Evolutionary conservation across 2,888 invertebrate species (phyloP), one percentile per base, ranked within the genome.

Genomic region (Leucania comma): DNA sequence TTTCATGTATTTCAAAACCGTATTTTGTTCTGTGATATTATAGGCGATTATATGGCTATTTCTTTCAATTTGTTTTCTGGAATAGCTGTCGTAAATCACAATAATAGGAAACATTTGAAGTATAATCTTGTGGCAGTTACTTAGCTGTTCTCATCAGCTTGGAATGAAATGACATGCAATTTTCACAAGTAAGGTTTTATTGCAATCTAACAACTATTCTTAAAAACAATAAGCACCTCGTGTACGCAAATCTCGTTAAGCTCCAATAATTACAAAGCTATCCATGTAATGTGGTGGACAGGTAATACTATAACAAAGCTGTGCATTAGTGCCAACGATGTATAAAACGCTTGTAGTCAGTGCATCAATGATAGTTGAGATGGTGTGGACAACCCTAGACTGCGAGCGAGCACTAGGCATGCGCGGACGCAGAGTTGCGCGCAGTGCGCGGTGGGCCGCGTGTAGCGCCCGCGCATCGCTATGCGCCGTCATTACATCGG

Each of bases 401-500:
- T 75, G 75, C n/a, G 48, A n/a, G 32, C 53, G 38, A 48, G 46
- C 46, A 63, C 70, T 56, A 80, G 71, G 68, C 54, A 72, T 68
- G 59, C 66, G 60, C 68, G 20, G 61, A 70, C 72, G 69, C 79
- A 71, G 29, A 29, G 46, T 66, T 59, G 72, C 65, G 50, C 51
- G 59, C 62, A 48, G 51, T 60, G 70, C 59, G 66, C 61, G 80
- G 68, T 69, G 80, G 76, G 69, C 76, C 80, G 83, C 81, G 82
- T 85, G 82, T 82, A 59, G 58, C 84, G 73, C 74, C 82, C 54
- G 63, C 72, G 58, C 46, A 71, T 86, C 75, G 75, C 82, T 82
- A 85, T 84, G 86, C 86, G 74, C 86, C 90, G 86, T 90, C 90
- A 93, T 94, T 94, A 93, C 92, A 89, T 90, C 93, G 90, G 94